Evolutionary conservation across 1,140 invertebrate species (phyloP).

Genomic region (Diabrotica undecimpunctata): DNA sequence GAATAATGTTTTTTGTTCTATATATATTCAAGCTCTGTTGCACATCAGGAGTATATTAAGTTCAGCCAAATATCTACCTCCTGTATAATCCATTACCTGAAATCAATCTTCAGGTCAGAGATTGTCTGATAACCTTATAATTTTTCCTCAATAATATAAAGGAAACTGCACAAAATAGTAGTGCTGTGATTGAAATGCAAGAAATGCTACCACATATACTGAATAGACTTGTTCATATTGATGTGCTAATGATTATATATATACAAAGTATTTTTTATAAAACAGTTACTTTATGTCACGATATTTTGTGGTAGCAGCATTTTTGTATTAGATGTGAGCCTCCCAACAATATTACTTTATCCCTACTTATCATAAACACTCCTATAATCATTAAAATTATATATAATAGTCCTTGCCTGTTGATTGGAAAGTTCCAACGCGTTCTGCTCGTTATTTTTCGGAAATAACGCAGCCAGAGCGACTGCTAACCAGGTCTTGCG

Average conservation of each 20-base stretch:
- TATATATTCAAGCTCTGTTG: slow-evolving; percentile 18
- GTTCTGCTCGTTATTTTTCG: slow-evolving; percentile 27
- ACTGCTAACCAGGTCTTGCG: neutral
- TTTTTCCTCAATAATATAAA: neutral
- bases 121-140: neutral
- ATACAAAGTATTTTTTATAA: slow-evolving; percentile 1
- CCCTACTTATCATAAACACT: neutral
- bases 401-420: neutral
- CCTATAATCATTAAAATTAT: neutral
- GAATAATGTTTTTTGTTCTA: slow-evolving; percentile 7
- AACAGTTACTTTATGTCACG: neutral
- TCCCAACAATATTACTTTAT: neutral
- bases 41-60: slow-evolving; percentile 21
- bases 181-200: slow-evolving; percentile 6
- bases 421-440: neutral
- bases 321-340: neutral
- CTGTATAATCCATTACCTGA: neutral
- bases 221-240: neutral
- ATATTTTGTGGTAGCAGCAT: neutral
- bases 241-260: slow-evolving; percentile 1
- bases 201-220: slow-evolving; percentile 1
- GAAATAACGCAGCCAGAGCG: slow-evolving; percentile 19
- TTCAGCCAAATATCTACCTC: slow-evolving; percentile 30
- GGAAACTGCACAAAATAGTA: slow-evolving; percentile 17
- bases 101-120: slow-evolving; percentile 5